phyloP scores from a whole-genome alignment of 2,113 vertebrate species.

The Lepisosteus oculatus region DNA sequence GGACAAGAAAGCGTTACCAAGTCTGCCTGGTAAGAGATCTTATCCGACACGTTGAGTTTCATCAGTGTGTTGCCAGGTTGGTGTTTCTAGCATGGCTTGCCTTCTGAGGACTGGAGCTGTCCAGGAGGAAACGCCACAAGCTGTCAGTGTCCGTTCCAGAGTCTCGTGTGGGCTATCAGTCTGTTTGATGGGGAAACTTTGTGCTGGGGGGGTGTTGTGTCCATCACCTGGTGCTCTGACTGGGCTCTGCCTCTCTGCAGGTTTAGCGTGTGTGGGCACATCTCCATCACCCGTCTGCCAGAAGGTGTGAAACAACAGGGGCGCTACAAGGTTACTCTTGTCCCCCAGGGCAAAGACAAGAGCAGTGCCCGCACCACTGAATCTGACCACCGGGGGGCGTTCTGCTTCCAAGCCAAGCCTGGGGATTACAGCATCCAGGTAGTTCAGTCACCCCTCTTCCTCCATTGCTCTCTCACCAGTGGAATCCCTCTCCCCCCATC shows the following conservation, averaged over 20 bases:
- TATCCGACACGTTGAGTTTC: too few relatives aligned
- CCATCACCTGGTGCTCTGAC: too few relatives aligned
- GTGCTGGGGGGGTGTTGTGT: background rate
- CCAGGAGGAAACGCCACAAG: too few relatives aligned
- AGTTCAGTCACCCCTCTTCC: background rate
- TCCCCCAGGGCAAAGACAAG: conserved; percentile 74
- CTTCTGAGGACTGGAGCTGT: too few relatives aligned
- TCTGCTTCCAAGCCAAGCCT: conserved; percentile 91
- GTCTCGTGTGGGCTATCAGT: too few relatives aligned
- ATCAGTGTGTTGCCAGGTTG: too few relatives aligned
- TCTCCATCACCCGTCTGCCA: conserved; percentile 79
- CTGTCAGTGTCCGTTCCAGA: too few relatives aligned
- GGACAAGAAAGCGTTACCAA: too few relatives aligned
- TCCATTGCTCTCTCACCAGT: background rate
- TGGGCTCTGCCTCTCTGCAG: conserved; percentile 47
- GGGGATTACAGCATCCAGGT: conserved; percentile 87
- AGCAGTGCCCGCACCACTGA: conserved; percentile 66
- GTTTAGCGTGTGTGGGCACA: conserved; percentile 90
- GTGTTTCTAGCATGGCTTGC: too few relatives aligned
- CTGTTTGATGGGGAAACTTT: too few relatives aligned
- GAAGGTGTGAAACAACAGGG: conserved; percentile 84
- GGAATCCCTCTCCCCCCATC: background rate
- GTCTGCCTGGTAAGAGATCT: too few relatives aligned
- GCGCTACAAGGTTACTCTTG: conserved; percentile 85
- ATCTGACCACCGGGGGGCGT: conserved; percentile 79